Conservation (phyloP, 2,888 invertebrate genomes). For the Nesidiocoris tenuis region DNA sequence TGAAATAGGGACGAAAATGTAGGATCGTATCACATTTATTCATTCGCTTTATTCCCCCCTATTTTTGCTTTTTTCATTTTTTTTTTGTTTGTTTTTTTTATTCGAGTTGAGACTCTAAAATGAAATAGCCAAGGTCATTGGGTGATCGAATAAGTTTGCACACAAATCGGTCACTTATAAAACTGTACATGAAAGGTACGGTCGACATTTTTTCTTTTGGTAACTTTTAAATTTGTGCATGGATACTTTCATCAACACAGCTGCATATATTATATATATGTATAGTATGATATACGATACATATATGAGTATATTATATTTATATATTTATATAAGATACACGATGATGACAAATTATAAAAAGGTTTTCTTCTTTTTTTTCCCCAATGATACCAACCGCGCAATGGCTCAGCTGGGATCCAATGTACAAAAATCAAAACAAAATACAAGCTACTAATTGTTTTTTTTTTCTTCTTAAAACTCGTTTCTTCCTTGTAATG, state of each 20-base stretch:
- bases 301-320: constrained; percentile 39
- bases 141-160: constrained; percentile 17
- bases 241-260: constrained; percentile 42
- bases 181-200: constrained; percentile 48
- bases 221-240: constrained; percentile 48
- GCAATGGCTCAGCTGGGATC: constrained; percentile 45
- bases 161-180: constrained; percentile 47
- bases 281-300: constrained; percentile 33
- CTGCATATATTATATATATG: constrained; percentile 39
- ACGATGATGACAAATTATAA: constrained; percentile 44
- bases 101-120: constrained; percentile 30
- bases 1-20: constrained; percentile 29
- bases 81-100: constrained; percentile 19
- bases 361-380: constrained; percentile 17
- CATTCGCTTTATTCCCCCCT: background rate
- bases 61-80: background rate
- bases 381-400: constrained; percentile 39
- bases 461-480: constrained; percentile 31
- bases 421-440: constrained; percentile 44
- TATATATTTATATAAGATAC: constrained; percentile 45
- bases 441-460: constrained; percentile 44
- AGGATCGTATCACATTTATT: constrained; percentile 36
- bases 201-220: constrained; percentile 43
- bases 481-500: constrained; percentile 32
- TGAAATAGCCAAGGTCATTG: constrained; percentile 8